phyloP scores from a whole-genome alignment of 2,113 vertebrate genomes.

The Pan troglodytes region NHGRI_mPanTro3-v2.1_pri NC_072401.2:95397001-95397500 shows the following conservation, averaged over 20 bases:
- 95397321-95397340: background rate
- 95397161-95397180: background rate
- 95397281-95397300: background rate
- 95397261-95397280: background rate
- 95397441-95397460: background rate
- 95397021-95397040: no score
- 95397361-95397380: background rate
- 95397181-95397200: background rate
- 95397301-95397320: background rate
- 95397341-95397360: background rate
- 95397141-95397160: background rate
- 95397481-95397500: background rate
- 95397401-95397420: background rate
- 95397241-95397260: background rate
- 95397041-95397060: no score
- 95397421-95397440: background rate
- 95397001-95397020: no score
- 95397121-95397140: background rate
- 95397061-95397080: no score
- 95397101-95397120: background rate
- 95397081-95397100: background rate
- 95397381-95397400: background rate
- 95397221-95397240: background rate
- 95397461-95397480: conserved; percentile 10
- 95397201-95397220: background rate